Percentiles rank a stretch among this genome's conserved stretches.
Conservation (phyloP, 2,888 invertebrate species). For the Rapana venosa region DNA sequence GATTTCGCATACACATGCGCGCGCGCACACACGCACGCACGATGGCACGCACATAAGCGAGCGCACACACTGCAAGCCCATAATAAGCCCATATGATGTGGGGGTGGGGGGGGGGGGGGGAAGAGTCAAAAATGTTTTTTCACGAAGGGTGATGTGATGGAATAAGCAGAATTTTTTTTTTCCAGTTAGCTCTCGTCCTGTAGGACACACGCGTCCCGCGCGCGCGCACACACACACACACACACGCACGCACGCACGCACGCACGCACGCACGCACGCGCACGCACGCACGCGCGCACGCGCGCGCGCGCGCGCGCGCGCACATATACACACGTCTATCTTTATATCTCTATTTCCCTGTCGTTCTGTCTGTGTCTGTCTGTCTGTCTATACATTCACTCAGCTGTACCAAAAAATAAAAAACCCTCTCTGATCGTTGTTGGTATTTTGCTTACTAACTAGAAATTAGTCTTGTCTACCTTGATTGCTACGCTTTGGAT, state of each 20-base stretch:
- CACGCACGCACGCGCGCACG: background rate
- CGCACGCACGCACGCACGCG: background rate
- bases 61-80: background rate
- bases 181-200: too few relatives aligned
- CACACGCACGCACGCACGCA: background rate
- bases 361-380: background rate
- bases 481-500: too few relatives aligned
- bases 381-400: background rate
- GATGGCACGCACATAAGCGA: background rate
- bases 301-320: background rate
- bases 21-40: background rate
- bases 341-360: background rate
- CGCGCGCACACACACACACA: slow-evolving; percentile 26
- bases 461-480: too few relatives aligned
- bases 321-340: background rate
- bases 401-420: too few relatives aligned
- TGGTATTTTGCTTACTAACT: too few relatives aligned
- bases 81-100: too few relatives aligned
- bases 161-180: too few relatives aligned
- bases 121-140: too few relatives aligned
- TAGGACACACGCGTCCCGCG: too few relatives aligned
- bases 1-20: background rate
- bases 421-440: too few relatives aligned
- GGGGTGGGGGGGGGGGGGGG: too few relatives aligned
- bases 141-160: too few relatives aligned